Percentiles rank a stretch among this genome's conserved stretches.
These are phyloP conservation scores for Gordius sp. DNA, from an alignment of 2,888 invertebrate species.

Conservation along the genomic window DNA sequence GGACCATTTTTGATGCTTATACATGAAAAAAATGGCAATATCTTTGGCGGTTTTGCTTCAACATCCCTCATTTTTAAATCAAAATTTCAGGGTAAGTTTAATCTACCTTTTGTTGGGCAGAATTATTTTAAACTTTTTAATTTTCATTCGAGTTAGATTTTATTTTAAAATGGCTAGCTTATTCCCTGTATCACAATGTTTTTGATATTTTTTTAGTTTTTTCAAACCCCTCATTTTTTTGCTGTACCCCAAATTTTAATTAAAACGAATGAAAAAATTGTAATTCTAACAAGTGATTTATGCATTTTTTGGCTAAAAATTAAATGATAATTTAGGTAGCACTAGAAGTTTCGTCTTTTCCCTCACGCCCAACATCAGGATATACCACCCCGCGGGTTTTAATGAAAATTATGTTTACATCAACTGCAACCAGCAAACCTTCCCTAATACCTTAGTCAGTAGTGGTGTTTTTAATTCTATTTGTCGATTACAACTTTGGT, in stretches of 20 bases:
- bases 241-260: no score
- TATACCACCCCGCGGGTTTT: constrained; percentile 50
- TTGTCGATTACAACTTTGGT: no score
- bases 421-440: constrained; percentile 62
- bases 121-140: no score
- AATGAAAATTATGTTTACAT: constrained; percentile 74
- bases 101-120: no score
- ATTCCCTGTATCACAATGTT: no score
- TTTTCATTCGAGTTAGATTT: no score
- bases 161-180: no score
- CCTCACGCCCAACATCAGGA: constrained; percentile 47
- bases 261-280: no score
- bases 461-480: constrained; percentile 13
- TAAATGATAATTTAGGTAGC: constrained; percentile 31
- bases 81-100: constrained; percentile 41
- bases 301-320: background rate
- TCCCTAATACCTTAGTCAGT: constrained; percentile 58
- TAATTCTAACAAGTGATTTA: no score
- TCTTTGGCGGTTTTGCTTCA: constrained; percentile 68
- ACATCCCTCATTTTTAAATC: constrained; percentile 36
- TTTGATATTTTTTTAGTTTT: no score
- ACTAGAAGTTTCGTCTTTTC: constrained; percentile 56
- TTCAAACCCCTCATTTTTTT: no score
- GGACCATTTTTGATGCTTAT: constrained; percentile 46
- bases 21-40: constrained; percentile 44